Evolutionary conservation across 2,113 vertebrate genomes (phyloP), one percentile per base, ranked within the genome.

Genomic region (Phaethon lepturus): DNA sequence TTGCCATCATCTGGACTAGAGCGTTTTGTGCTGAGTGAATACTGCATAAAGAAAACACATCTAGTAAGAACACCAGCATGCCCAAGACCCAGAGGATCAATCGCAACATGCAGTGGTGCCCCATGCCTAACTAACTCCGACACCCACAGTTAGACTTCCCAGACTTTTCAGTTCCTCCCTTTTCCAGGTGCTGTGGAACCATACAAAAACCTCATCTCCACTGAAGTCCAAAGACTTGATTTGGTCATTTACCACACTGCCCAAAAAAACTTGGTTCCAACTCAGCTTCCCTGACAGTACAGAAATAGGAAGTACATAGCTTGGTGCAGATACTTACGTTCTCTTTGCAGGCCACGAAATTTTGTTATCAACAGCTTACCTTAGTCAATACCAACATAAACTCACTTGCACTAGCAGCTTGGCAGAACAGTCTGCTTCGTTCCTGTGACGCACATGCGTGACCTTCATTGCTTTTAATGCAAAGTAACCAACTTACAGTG

Each of bases 1-100:
- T 99, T 99, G 95, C 99, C 99, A 35, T 99, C 99, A 31, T 99
- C 99, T 0, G 99, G 99, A 73, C 99, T 99, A 33, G 99, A 98
- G 63, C 99, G 98, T 85, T 99, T 99, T 28, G 99, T 97, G 97
- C 99, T 99, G 73, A 99, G 98, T 0, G 99, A 99, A 90, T 99
- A 99, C 99, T 99, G 92, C 15, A 49, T 2, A 6, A 74, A 93
- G 80, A 67, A 87, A 91, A 95, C 19, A 63, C 20, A 56, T 1
- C 24, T 4, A 0, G 2, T 77, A 33, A 97, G 91, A 50, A 44
- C 9, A 11, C 20, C 1, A 7, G 24, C 26, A 4, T 0, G 4
- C 11, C 40, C 2, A 0, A 44, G 44, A 8, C 35, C 19, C 8
- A 24, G 17, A 23, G 62, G 33, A 68, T 49, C 42, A 18, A 80